These are phyloP conservation scores for Seladonia tumulorum DNA, from an alignment of 2,888 invertebrate species.

Conservation along the genomic window DNA sequence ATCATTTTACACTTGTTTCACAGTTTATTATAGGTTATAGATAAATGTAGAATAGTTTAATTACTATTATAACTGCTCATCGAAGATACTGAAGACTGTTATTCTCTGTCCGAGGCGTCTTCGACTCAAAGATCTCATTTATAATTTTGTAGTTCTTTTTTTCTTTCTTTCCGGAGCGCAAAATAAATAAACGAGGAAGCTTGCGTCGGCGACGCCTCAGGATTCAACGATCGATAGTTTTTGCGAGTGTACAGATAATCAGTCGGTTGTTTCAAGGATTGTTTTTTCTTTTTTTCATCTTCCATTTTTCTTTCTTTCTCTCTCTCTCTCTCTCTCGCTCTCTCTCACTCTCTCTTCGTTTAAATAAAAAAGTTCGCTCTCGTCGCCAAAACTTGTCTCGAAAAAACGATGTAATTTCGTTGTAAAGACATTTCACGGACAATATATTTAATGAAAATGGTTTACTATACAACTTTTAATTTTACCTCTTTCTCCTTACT, in stretches of 20 bases:
- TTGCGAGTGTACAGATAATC: conserved; percentile 69
- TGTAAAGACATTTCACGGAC: conserved; percentile 82
- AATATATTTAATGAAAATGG: conserved; percentile 79
- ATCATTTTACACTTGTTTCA: conserved; percentile 82
- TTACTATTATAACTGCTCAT: conserved; percentile 84
- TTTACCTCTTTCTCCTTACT: conserved; percentile 78
- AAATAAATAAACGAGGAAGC: conserved; percentile 66
- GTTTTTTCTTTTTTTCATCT: conserved; percentile 9
- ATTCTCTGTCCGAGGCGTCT: conserved; percentile 74
- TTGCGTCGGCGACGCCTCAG: conserved; percentile 74
- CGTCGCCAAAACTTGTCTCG: conserved; percentile 76
- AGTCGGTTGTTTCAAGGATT: conserved; percentile 70
- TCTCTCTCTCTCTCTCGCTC: not conserved
- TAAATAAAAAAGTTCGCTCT: conserved; percentile 77
- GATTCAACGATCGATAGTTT: conserved; percentile 65
- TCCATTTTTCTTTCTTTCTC: not conserved
- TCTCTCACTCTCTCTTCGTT: conserved; percentile 8
- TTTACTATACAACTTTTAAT: conserved; percentile 83
- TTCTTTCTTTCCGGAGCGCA: conserved; percentile 33
- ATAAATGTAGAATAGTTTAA: conserved; percentile 84
- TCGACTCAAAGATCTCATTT: conserved; percentile 71
- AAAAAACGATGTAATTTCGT: conserved; percentile 81
- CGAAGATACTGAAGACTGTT: conserved; percentile 82
- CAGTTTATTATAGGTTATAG: conserved; percentile 85
- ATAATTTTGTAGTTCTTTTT: conserved; percentile 60